These are phyloP conservation scores for Mimumesa dahlbomi DNA, from an alignment of 2,888 invertebrate species.

Conservation along the genomic window DNA sequence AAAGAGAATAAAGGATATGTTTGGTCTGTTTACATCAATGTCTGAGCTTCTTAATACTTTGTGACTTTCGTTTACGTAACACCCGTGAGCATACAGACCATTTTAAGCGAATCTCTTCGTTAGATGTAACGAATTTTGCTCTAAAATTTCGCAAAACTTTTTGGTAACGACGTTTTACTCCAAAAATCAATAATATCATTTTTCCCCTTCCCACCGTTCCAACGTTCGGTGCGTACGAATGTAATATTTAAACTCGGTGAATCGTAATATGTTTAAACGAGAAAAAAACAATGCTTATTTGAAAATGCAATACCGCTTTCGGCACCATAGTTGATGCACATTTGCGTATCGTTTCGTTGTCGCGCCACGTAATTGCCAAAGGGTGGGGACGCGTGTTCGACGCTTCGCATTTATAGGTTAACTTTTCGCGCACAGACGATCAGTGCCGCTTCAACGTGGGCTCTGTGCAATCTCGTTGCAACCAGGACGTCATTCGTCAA, in stretches of 20 bases:
- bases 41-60: conserved; percentile 31
- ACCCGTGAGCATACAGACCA: conserved; percentile 18
- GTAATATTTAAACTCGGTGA: too few relatives aligned
- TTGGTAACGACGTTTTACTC: neutral
- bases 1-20: neutral
- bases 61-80: conserved; percentile 42
- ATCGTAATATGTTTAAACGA: too few relatives aligned
- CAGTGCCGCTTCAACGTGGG: conserved; percentile 56
- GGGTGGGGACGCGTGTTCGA: conserved; percentile 57
- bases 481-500: conserved; percentile 14
- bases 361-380: conserved; percentile 54
- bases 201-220: neutral
- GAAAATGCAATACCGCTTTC: conserved; percentile 35
- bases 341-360: conserved; percentile 31
- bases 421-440: conserved; percentile 51
- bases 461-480: conserved; percentile 30
- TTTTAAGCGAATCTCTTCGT: conserved; percentile 17
- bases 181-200: neutral
- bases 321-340: conserved; percentile 30
- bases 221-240: too few relatives aligned
- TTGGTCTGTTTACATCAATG: conserved; percentile 36
- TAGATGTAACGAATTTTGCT: conserved; percentile 1
- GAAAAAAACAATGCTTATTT: conserved; percentile 4
- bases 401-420: conserved; percentile 58
- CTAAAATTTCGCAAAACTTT: neutral